Base-by-base conservation (phyloP, 2,797 vertebrate species). In the Siniperca undulata region DNA sequence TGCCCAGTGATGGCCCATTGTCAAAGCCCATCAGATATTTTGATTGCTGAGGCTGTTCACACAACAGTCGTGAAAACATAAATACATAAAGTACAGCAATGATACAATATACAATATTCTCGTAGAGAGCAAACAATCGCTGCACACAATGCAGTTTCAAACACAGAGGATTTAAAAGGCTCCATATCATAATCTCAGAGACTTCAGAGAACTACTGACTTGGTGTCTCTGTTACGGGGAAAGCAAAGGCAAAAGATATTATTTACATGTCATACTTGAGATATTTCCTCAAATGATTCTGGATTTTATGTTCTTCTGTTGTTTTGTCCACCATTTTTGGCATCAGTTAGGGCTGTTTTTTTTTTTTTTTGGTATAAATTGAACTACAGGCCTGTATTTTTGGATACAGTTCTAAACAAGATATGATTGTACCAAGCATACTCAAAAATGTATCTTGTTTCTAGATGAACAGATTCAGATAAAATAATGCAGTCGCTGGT, bases 51-150 rank as follows among this genome's bases (percentile, higher is more conserved):
- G 38, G 36, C 40, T 61, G 34, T 72, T 74, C 19, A 69, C 19
- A 55, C 42, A 77, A 14, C 48, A 68, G 20, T 44, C 40, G 58
- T 55, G 6, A 3, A n/a, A 36, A 34, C 34, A 79, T 22, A 46
- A 68, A 34, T 2, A 53, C 36, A 46, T 34, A 38, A 34, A 34
- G 44, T 30, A 46, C 17, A 52, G 34, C 19, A n/a, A 40, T 38
- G 48, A 65, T 70, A 27, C 56, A 34, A 38, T 50, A 42, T 70
- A 30, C 30, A 30, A 30, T 30, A 30, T 30, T 30, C 65, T 74
- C 30, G 0, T 16, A 12, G 24, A 58, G 30, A 82, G 48, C 65
- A 71, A 86, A 84, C 66, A 73, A 67, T 71, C 24, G 12, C 48
- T 46, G 30, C 62, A 46, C 53, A 81, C 59, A 38, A 65, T 24